Evolutionary conservation across 2,113 vertebrate genomes (phyloP), one percentile per base, ranked within the genome.

Genomic region (Murina feae): DNA sequence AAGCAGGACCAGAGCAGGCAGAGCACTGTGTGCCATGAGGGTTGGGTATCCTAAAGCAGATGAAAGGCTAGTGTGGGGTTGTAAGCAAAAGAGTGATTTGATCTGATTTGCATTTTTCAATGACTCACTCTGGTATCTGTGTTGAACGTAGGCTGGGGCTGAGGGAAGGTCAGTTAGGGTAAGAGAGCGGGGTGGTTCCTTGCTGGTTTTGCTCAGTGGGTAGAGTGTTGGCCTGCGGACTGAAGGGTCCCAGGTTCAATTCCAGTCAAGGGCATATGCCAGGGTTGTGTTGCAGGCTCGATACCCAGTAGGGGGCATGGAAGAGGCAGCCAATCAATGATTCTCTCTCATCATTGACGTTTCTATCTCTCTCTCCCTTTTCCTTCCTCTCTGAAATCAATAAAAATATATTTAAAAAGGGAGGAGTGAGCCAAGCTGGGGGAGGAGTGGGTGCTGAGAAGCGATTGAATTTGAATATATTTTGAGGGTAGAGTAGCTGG

Each of bases 21-120:
- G 55, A 30, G 72, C 37, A 35, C 51, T 65, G 25, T 6, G 37
- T 35, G 78, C 82, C 74, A 37, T 49, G 65, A 42, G 17, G 55
- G 39, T 35, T 75, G 20, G 25, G 10, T 75, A 78, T 90, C 93
- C 42, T 58, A 75, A 94, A 28, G 39, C 51, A 89, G 66, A 93
- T 20, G 68, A 82, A 53, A 91, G 63, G 35, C 63, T 58, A 12
- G 9, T 79, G 4, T 4, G 51, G 6, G 44, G 30, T 11, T 72
- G 49, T 53, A 82, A 91, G 58, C 39, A 93, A 90, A 68, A 37
- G 12, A 75, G 49, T 78, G 30, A 91, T 49, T 93, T 68, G 66
- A 95, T 88, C 60, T 85, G 60, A 88, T 82, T 91, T 84, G 58
- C n/a, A 83, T 88, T 92, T 95, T 93, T 71, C 44, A 71, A 89